These are phyloP conservation scores for Chlorodrepanis virens DNA, from an alignment of 2,113 vertebrate genomes.

Conservation along the genomic window DNA sequence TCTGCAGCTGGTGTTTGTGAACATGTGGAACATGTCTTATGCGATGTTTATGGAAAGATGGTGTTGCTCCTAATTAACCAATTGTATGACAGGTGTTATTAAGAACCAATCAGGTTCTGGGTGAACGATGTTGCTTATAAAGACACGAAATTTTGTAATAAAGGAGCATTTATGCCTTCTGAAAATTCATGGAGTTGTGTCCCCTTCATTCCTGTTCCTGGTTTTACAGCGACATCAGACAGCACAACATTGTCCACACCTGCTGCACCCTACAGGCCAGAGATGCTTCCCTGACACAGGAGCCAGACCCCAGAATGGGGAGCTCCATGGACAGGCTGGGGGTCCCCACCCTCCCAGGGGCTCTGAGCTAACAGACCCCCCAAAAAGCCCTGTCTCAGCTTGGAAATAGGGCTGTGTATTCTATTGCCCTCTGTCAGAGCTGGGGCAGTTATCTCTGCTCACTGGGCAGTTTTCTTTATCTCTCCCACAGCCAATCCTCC, in stretches of 20 bases:
- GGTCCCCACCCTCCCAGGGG: not conserved
- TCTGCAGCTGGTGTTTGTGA: not conserved
- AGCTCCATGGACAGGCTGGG: not conserved
- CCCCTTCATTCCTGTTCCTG: not conserved
- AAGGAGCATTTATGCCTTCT: not conserved
- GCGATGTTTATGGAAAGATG: not conserved
- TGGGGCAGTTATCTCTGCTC: not conserved
- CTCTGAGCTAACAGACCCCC: not conserved
- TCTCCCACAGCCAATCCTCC: not conserved
- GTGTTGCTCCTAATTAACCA: not conserved
- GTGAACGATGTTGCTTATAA: not conserved
- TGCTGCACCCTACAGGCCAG: not conserved
- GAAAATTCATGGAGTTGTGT: not conserved
- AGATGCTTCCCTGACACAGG: not conserved
- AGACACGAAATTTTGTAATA: not conserved
- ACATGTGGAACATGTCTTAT: not conserved
- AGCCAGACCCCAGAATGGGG: fast-evolving
- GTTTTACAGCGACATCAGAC: not conserved
- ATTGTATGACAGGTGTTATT: not conserved
- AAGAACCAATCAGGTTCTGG: not conserved
- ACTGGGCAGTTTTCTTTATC: not conserved
- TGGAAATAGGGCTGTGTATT: not conserved
- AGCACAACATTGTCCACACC: not conserved
- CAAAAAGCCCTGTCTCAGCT: fast-evolving
- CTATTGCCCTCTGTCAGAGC: not conserved